Percentiles rank a stretch among this genome's conserved stretches.
Evolutionary conservation across 2,888 invertebrate genomes (phyloP).

Genomic region (Megamerina dolium): DNA sequence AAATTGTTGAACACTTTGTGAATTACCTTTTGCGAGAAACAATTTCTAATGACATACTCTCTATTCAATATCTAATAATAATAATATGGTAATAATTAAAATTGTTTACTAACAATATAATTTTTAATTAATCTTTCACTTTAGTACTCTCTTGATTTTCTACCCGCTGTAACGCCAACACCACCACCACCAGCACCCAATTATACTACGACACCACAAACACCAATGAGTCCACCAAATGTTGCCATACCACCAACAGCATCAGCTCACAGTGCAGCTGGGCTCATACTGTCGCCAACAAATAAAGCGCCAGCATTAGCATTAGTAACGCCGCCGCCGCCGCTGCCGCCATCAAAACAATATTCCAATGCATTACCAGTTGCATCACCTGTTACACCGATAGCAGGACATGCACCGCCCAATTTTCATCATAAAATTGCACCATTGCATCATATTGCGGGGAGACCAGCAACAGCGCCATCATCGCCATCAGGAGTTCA

Average conservation of each 20-base stretch:
- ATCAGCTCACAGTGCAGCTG: slow-evolving; percentile 8
- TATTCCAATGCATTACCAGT: slow-evolving; percentile 15
- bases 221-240: slow-evolving; percentile 34
- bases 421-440: slow-evolving; percentile 20
- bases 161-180: slow-evolving; percentile 25
- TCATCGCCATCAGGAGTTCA: slow-evolving; percentile 8
- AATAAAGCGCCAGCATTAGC: slow-evolving; percentile 29
- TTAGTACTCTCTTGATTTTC: slow-evolving; percentile 44
- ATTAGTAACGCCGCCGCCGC: slow-evolving; percentile 29
- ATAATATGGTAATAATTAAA: too few relatives aligned
- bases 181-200: slow-evolving; percentile 11
- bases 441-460: slow-evolving; percentile 8
- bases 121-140: too few relatives aligned
- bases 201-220: slow-evolving; percentile 27
- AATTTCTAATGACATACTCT: too few relatives aligned
- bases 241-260: slow-evolving; percentile 24
- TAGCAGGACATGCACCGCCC: slow-evolving; percentile 6
- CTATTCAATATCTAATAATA: too few relatives aligned
- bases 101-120: too few relatives aligned
- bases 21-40: too few relatives aligned
- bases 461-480: slow-evolving; percentile 7
- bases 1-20: too few relatives aligned
- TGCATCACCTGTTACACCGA: slow-evolving; percentile 10
- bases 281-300: slow-evolving; percentile 37
- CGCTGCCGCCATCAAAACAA: slow-evolving; percentile 20